Conservation (phyloP, 2,797 vertebrate species). For the Neoniphon sammara region DNA sequence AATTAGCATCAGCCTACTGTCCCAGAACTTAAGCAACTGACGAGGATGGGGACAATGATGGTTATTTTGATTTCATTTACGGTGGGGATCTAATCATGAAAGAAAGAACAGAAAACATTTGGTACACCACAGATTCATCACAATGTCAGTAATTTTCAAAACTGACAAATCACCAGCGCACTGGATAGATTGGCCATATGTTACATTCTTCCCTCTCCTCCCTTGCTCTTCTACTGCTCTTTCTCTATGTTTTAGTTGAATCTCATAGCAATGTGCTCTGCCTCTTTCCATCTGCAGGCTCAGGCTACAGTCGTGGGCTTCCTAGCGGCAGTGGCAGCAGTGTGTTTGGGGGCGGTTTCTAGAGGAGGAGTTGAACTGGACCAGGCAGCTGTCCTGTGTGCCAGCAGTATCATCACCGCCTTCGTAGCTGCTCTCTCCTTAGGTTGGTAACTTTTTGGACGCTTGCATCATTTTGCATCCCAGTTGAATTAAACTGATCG, state of each 20-base stretch:
- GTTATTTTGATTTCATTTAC: too few relatives aligned
- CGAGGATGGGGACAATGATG: too few relatives aligned
- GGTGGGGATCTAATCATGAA: too few relatives aligned
- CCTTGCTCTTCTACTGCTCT: too few relatives aligned
- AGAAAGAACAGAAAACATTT: too few relatives aligned
- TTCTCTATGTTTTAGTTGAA: background rate
- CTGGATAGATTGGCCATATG: too few relatives aligned
- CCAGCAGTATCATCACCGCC: slow-evolving; percentile 93
- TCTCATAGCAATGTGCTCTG: background rate
- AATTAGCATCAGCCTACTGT: background rate
- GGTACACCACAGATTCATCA: too few relatives aligned
- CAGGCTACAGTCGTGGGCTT: slow-evolving; percentile 96
- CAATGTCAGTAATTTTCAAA: too few relatives aligned
- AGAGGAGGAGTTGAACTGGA: slow-evolving; percentile 88
- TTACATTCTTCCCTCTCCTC: too few relatives aligned
- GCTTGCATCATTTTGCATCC: background rate
- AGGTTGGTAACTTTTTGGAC: slow-evolving; percentile 76
- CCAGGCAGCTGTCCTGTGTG: slow-evolving; percentile 90
- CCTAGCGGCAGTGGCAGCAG: slow-evolving; percentile 90
- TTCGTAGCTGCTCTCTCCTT: slow-evolving; percentile 92
- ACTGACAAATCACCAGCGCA: too few relatives aligned
- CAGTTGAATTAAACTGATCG: background rate
- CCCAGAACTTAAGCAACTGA: background rate
- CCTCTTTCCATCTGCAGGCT: slow-evolving; percentile 78
- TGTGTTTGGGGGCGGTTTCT: slow-evolving; percentile 89